These are phyloP conservation scores for Pogonomyrmex californicus DNA, from an alignment of 1,140 invertebrate genomes.

Conservation along the genomic window DNA sequence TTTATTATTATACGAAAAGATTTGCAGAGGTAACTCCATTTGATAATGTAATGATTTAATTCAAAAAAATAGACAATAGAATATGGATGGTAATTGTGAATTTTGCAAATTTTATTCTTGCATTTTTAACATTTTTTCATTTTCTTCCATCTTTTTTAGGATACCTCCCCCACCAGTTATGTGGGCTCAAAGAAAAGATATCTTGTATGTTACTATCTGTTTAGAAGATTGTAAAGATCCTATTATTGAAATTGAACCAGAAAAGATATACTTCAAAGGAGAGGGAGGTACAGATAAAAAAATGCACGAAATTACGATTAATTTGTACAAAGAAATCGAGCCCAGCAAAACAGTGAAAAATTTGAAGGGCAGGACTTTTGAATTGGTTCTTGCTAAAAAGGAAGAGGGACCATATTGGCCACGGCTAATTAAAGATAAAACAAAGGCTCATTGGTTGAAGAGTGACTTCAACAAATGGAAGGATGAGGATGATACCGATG, in stretches of 20 bases:
- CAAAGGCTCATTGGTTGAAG: constrained; percentile 98
- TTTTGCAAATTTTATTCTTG: background rate
- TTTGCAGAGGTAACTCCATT: background rate
- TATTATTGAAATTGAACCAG: constrained; percentile 93
- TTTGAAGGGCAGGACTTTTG: constrained; percentile 88
- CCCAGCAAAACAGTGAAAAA: constrained; percentile 91
- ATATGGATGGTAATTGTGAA: background rate
- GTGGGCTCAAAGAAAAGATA: constrained; percentile 95
- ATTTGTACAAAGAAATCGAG: constrained; percentile 94
- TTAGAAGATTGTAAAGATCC: constrained; percentile 96
- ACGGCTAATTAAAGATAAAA: constrained; percentile 94
- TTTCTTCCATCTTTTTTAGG: constrained; percentile 78
- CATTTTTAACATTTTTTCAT: too few species aligned
- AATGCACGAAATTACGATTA: constrained; percentile 94
- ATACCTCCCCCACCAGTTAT: constrained; percentile 93
- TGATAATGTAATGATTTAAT: too few species aligned
- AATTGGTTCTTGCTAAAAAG: constrained; percentile 89
- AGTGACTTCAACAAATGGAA: constrained; percentile 99
- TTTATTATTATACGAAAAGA: background rate
- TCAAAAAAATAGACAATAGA: too few species aligned
- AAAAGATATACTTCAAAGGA: constrained; percentile 94
- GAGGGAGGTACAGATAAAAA: constrained; percentile 95
- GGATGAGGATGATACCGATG: constrained; percentile 96
- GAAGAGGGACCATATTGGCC: constrained; percentile 95
- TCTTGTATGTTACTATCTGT: constrained; percentile 95